These are phyloP conservation scores for Cryptotermes secundus DNA, from an alignment of 1,140 invertebrate genomes.

Conservation along the genomic window DNA sequence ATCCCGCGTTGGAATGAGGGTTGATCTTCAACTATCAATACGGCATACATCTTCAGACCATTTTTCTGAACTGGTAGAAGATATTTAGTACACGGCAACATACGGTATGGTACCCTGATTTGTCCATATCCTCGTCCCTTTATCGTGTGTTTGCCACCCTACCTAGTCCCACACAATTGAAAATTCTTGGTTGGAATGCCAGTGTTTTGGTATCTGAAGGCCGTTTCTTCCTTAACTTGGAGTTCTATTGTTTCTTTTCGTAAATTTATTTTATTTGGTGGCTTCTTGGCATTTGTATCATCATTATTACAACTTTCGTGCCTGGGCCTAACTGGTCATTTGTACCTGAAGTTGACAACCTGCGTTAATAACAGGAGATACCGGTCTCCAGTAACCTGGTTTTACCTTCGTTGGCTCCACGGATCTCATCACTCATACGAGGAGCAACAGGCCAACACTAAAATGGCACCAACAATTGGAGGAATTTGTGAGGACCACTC, in stretches of 20 bases:
- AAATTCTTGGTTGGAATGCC: background rate
- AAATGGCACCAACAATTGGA: constrained; percentile 26
- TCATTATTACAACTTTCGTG: background rate
- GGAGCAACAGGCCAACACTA: background rate
- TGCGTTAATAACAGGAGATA: background rate
- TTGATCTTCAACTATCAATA: constrained; percentile 52
- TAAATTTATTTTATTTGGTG: background rate
- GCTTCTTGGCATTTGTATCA: background rate
- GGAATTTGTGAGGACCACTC: background rate
- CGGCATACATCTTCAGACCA: constrained; percentile 53
- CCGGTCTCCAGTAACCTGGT: background rate
- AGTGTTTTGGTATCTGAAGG: background rate
- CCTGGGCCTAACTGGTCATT: background rate
- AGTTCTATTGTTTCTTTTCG: background rate
- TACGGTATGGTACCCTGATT: background rate
- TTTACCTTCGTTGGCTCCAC: constrained; percentile 5
- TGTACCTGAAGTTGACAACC: background rate
- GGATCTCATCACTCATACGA: background rate
- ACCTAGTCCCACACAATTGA: too few relatives aligned
- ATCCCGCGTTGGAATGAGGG: constrained; percentile 49
- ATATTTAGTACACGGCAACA: constrained; percentile 24
- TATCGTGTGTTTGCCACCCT: too few relatives aligned
- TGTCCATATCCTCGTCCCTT: background rate
- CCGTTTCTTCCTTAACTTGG: background rate
- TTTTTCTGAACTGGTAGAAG: constrained; percentile 47